Conservation (phyloP, 1,140 invertebrate species). For the Drosophila serrata region DNA sequence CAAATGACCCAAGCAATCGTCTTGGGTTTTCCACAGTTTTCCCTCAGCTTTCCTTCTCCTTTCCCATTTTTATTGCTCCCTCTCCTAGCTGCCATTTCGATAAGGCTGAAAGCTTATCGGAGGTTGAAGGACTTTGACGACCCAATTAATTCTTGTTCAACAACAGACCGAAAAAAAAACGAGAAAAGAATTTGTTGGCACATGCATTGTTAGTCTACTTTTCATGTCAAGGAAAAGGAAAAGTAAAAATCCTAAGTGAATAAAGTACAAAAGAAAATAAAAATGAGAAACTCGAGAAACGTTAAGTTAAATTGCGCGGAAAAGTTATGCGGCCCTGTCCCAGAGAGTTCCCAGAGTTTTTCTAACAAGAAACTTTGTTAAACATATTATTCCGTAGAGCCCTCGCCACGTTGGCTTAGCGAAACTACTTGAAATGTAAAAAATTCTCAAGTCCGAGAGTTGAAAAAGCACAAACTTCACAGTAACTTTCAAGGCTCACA, state of each 20-base stretch:
- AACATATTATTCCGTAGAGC: constrained; percentile 55
- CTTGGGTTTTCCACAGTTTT: constrained; percentile 41
- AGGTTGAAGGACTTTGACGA: constrained; percentile 69
- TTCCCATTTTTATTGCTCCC: constrained; percentile 1
- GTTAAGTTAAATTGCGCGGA: constrained; percentile 77
- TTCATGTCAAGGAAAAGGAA: constrained; percentile 18
- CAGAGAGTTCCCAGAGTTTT: constrained; percentile 21
- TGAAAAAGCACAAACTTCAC: constrained; percentile 63
- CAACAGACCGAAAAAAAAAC: constrained; percentile 28
- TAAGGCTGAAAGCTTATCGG: constrained; percentile 67
- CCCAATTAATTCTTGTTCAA: constrained; percentile 71
- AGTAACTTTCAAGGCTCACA: constrained; percentile 69
- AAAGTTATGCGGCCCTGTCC: constrained; percentile 68
- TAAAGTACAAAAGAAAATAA: constrained; percentile 50
- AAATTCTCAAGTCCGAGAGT: constrained; percentile 63
- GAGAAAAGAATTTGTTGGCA: constrained; percentile 37
- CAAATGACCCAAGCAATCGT: constrained; percentile 60
- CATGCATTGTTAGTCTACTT: constrained; percentile 54
- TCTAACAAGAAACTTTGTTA: constrained; percentile 58
- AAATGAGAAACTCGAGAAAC: constrained; percentile 53
- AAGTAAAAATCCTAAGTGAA: constrained; percentile 21
- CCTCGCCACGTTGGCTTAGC: constrained; percentile 67
- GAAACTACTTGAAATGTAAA: constrained; percentile 76
- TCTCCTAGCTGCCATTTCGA: constrained; percentile 48
- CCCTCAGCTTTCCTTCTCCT: neutral